Evolutionary conservation across 1,140 invertebrate species (phyloP).

Genomic region (Belonocnema kinseyi): DNA sequence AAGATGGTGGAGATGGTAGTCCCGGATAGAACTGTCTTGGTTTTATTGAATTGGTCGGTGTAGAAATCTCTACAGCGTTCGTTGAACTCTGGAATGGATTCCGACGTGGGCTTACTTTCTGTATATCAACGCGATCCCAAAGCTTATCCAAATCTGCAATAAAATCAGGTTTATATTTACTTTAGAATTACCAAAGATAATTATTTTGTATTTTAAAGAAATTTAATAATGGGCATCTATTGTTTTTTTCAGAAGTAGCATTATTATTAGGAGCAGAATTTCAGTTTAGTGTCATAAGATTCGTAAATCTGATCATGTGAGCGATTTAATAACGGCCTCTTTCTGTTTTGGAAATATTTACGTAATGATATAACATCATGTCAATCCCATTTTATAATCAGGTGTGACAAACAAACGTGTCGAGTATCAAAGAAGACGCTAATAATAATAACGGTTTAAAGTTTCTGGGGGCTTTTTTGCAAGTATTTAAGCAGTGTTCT

Average conservation of each 20-base stretch:
- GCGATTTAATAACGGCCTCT: neutral
- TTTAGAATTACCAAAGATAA: neutral
- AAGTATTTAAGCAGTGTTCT: neutral
- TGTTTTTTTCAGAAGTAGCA: neutral
- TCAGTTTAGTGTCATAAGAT: neutral
- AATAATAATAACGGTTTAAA: conserved; percentile 6
- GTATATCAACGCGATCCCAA: conserved; percentile 60
- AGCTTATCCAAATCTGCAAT: conserved; percentile 50
- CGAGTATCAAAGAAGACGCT: conserved; percentile 5
- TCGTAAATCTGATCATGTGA: neutral
- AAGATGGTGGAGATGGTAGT: conserved; percentile 41
- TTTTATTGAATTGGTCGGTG: conserved; percentile 35
- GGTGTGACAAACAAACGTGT: neutral
- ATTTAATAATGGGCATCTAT: too few species aligned
- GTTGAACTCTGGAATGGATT: conserved; percentile 44
- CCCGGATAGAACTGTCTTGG: conserved; percentile 58
- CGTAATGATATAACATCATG: neutral
- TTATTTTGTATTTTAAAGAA: neutral
- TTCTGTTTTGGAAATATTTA: neutral
- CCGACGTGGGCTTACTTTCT: conserved; percentile 57
- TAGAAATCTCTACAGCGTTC: conserved; percentile 42
- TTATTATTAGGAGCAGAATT: neutral
- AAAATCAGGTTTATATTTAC: neutral
- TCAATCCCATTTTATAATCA: neutral
- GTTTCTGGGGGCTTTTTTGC: neutral